Conservation (phyloP, 2,888 invertebrate species). For the Escarpia spicata region DNA sequence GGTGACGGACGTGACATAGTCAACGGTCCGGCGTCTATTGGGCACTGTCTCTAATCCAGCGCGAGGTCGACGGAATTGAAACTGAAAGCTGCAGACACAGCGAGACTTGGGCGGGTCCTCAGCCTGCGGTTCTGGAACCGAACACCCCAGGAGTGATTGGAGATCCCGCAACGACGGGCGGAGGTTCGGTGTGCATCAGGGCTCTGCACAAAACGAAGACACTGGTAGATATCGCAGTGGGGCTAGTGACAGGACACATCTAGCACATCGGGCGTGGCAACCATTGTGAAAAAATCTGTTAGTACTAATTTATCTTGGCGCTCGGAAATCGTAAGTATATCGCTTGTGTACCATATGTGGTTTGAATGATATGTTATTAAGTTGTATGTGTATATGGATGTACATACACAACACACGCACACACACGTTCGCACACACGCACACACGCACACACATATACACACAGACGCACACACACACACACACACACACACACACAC, state of each 20-base stretch:
- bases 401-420: too few species aligned
- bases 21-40: neutral
- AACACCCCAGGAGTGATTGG: neutral
- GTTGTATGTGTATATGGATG: too few species aligned
- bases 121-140: neutral
- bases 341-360: neutral
- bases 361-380: neutral
- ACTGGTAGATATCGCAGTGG: neutral
- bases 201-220: neutral
- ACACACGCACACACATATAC: too few species aligned
- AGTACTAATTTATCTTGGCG: neutral
- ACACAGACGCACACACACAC: too few species aligned
- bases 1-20: neutral
- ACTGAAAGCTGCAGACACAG: neutral
- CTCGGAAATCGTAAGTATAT: neutral
- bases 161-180: neutral
- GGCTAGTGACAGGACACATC: neutral
- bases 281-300: neutral
- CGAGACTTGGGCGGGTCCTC: neutral
- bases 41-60: neutral
- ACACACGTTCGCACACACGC: too few species aligned
- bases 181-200: neutral
- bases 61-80: neutral
- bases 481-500: too few species aligned
- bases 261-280: neutral